Evolutionary conservation across 2,888 invertebrate genomes (phyloP).

Genomic region (Acanthosoma haemorrhoidale): DNA sequence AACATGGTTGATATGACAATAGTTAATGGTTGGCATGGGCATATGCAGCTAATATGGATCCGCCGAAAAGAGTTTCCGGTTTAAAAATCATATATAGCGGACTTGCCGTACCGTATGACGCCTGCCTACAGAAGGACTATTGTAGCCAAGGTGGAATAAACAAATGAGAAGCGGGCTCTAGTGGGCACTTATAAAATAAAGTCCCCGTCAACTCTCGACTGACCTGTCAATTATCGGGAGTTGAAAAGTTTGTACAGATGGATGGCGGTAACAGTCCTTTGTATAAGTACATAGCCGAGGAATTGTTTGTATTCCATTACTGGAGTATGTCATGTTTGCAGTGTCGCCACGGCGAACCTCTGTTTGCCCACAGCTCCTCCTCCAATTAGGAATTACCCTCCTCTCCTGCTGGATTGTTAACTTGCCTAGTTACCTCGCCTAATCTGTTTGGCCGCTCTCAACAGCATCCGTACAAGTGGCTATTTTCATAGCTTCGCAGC

Average conservation of each 20-base stretch:
- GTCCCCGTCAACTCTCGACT: not conserved
- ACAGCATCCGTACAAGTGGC: not conserved
- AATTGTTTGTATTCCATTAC: slow-evolving; percentile 25
- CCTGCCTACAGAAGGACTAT: too few species aligned
- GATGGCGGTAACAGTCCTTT: not conserved
- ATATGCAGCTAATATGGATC: too few species aligned
- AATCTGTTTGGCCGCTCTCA: slow-evolving; percentile 17
- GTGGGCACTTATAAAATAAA: too few species aligned
- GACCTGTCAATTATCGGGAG: slow-evolving; percentile 15
- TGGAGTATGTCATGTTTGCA: slow-evolving; percentile 29
- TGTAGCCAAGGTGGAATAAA: not conserved
- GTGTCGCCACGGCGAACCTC: slow-evolving; percentile 11
- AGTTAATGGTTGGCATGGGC: too few species aligned
- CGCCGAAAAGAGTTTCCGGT: too few species aligned
- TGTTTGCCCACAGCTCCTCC: slow-evolving; percentile 11
- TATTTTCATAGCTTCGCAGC: not conserved
- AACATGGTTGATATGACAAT: too few species aligned
- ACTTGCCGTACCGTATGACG: too few species aligned
- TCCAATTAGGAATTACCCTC: slow-evolving; percentile 26
- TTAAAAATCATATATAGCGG: too few species aligned
- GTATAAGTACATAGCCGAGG: slow-evolving; percentile 23
- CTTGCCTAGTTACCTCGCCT: slow-evolving; percentile 22
- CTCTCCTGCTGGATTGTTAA: slow-evolving; percentile 20
- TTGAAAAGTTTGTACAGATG: slow-evolving; percentile 21
- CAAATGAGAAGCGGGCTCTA: too few species aligned